Base-by-base conservation (phyloP, 2,113 vertebrate species). In the Aegotheles bennettii region DNA sequence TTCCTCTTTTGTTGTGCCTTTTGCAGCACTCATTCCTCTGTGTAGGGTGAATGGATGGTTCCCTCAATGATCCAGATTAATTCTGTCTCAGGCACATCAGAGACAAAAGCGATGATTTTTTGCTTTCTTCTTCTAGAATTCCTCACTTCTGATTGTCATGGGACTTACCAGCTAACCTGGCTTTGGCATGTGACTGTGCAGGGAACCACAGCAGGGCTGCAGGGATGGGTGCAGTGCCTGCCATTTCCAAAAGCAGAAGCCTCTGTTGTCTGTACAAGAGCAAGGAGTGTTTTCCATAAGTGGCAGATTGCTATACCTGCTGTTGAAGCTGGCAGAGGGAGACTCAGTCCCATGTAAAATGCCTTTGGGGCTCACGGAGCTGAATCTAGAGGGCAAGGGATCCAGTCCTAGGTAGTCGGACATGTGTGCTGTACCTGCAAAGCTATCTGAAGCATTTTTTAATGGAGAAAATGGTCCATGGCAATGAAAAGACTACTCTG, bases 1-100 rank as follows among this genome's bases (percentile, higher is more conserved):
- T 88, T 84, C 85, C 54, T 69, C 67, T 91, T 94, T 84, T 79
- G 70, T 92, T 93, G 45, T 4, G 54, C 36, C 67, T 95, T 91
- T 94, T 86, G 87, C 74, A 85, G 75, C 43, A 31, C 33, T 95
- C 15, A 29, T 93, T 95, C 33, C 60, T 74, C 35, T 54, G 38
- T 77, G 17, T 56, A 64, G 68, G 16, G 15, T 75, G 88, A 90
- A 87, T 42, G 59, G 54, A 85, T 91, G 42, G 45, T 59, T 90
- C 63, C 31, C 31, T 86, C 45, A 3, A 43, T 74, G 63, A 54
- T 91, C 45, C 71, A 67, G 82, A 85, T 93, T 83, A 76, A 35
- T 93, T 87, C 33, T 85, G 10, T 88, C 59, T 91, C 35, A 2
- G 84, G 56, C 51, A 56, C 13, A 4, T 89, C 86, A 63, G 54